phyloP scores from a whole-genome alignment of 2,888 invertebrate genomes.

The Cataglyphis rosenhaueri region DNA sequence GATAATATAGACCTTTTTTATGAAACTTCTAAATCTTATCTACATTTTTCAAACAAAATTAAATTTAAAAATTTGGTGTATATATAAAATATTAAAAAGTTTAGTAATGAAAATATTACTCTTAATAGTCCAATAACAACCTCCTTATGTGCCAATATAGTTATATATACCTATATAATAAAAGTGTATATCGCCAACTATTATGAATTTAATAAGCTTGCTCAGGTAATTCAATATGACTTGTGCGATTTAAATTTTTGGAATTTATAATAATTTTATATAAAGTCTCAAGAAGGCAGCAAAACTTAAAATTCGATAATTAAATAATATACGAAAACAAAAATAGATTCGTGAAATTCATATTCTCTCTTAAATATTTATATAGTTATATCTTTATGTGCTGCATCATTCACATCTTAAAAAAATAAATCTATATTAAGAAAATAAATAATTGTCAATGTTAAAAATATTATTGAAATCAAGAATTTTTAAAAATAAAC shows the following conservation, averaged over 20 bases:
- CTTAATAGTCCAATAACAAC: background rate
- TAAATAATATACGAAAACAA: background rate
- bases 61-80: background rate
- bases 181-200: constrained; percentile 6
- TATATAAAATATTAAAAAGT: background rate
- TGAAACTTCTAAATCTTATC: constrained; percentile 9
- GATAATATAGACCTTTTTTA: constrained; percentile 7
- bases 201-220: constrained; percentile 22
- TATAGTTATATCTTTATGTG: constrained; percentile 20
- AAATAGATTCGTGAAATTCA: background rate
- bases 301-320: background rate
- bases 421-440: no score
- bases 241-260: constrained; percentile 19
- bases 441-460: background rate
- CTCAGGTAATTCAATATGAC: constrained; percentile 19
- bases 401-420: background rate
- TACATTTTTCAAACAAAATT: constrained; percentile 10
- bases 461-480: constrained; percentile 11
- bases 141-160: constrained; percentile 39
- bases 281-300: background rate
- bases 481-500: background rate
- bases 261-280: background rate
- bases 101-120: background rate
- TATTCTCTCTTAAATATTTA: constrained; percentile 19
- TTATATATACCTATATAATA: constrained; percentile 3